A percentile compares a stretch with the other conserved stretches of the same genome.
phyloP scores from a whole-genome alignment of 2,113 vertebrate genomes.

The Rafetus swinhoei region DNA sequence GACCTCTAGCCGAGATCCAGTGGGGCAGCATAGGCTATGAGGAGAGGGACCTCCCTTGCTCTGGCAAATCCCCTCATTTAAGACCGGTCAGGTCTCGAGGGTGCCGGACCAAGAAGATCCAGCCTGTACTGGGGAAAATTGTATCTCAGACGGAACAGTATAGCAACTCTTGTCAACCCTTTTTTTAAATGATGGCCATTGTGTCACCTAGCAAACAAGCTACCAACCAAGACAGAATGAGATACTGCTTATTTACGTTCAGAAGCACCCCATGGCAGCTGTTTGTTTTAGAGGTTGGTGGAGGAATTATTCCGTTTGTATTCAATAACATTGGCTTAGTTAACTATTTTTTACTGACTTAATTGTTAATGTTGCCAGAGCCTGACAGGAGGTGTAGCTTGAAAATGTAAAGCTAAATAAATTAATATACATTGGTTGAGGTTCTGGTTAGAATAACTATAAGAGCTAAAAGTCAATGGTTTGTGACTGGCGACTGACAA shows the following conservation, averaged over 20 bases:
- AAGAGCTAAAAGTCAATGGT: background rate
- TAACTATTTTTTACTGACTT: background rate
- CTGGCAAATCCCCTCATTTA: too few relatives aligned
- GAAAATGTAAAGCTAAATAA: conserved; percentile 28
- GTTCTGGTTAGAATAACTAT: background rate
- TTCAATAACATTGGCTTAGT: rapidly evolving
- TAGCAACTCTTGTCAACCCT: rapidly evolving
- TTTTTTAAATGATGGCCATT: rapidly evolving
- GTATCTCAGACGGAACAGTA: rapidly evolving
- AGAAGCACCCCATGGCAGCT: background rate
- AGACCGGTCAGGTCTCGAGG: too few relatives aligned
- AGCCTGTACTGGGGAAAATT: rapidly evolving
- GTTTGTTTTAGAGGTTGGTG: rapidly evolving
- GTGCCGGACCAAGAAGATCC: too few relatives aligned
- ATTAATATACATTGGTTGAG: background rate
- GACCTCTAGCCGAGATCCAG: too few relatives aligned
- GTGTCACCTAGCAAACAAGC: rapidly evolving
- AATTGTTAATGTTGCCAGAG: background rate
- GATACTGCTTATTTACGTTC: rapidly evolving
- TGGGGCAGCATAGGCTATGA: too few relatives aligned
- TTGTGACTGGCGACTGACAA: background rate
- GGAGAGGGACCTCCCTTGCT: too few relatives aligned
- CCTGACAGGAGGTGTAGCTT: background rate
- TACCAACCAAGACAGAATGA: background rate
- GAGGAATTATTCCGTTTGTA: background rate